phyloP scores from a whole-genome alignment of 1,140 invertebrate genomes.

The Lycorma delicatula region DNA sequence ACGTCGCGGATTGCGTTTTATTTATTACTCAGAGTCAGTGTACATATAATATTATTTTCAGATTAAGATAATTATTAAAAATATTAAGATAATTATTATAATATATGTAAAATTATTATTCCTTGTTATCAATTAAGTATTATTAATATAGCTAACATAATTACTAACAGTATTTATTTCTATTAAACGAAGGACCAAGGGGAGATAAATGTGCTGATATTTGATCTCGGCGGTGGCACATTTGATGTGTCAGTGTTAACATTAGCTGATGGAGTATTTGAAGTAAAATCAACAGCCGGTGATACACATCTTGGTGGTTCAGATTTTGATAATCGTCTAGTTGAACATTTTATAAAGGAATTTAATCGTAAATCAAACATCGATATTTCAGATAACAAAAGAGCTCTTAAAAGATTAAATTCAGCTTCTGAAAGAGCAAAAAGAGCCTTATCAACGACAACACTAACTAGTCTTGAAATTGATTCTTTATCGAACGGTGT shows the following conservation, averaged over 20 bases:
- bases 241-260: conserved; percentile 95
- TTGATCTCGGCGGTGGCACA: conserved; percentile 95
- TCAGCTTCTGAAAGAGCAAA: conserved; percentile 95
- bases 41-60: no score
- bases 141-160: no score
- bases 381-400: conserved; percentile 81
- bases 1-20: no score
- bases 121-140: no score
- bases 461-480: conserved; percentile 90
- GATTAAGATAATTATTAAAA: no score
- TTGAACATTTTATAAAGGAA: conserved; percentile 92
- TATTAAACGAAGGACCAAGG: conserved; percentile 27
- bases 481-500: conserved; percentile 93
- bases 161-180: no score
- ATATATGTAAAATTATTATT: no score
- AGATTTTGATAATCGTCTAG: conserved; percentile 94
- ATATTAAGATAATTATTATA: no score
- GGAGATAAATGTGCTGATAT: conserved; percentile 82
- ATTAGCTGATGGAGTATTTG: conserved; percentile 92
- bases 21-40: no score
- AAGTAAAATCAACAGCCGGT: conserved; percentile 94
- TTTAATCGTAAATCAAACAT: conserved; percentile 98
- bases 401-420: conserved; percentile 81
- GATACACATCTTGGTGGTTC: conserved; percentile 97
- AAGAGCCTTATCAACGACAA: conserved; percentile 87